Percentiles rank a stretch among this genome's conserved stretches.
phyloP scores from a whole-genome alignment of 1,140 invertebrate species.

The Trichoplusia ni region DNA sequence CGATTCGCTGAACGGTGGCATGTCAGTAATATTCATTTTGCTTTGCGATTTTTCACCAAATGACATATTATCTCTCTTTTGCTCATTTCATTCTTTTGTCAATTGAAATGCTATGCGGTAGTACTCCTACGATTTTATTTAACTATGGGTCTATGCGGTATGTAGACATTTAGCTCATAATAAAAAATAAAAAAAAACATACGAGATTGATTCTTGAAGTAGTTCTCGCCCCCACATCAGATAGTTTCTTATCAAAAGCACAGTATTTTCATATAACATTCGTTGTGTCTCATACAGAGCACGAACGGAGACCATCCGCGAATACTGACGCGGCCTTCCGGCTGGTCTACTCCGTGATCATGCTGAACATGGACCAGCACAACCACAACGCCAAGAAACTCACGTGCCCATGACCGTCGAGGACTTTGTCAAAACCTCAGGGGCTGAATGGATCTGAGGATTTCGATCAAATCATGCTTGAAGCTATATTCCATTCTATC shows the following conservation, averaged over 20 bases:
- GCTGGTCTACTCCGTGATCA: constrained; percentile 98
- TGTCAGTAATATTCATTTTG: no score
- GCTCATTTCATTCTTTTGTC: no score
- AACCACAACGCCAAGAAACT: constrained; percentile 98
- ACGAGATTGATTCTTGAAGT: no score
- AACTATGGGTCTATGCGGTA: no score
- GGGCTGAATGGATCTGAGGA: constrained; percentile 95
- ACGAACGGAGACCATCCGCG: constrained; percentile 95
- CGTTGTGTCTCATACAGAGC: constrained; percentile 82
- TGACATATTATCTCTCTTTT: no score
- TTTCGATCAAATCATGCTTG: constrained; percentile 97
- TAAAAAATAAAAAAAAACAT: no score
- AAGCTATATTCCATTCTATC: constrained; percentile 96
- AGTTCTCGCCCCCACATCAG: no score
- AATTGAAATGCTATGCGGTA: no score
- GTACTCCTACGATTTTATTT: no score
- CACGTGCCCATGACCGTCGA: constrained; percentile 95
- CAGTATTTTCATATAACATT: not conserved
- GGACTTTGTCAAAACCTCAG: constrained; percentile 95
- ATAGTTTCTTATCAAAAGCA: not conserved
- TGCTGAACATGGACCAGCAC: constrained; percentile 99
- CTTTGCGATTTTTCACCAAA: no score
- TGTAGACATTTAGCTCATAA: no score
- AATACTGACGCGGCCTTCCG: constrained; percentile 98
- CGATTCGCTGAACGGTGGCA: constrained; percentile 99